Evolutionary conservation across 2,797 vertebrate species (phyloP), one percentile per base, ranked within the genome.

Genomic region (Argyrosomus regius): DNA sequence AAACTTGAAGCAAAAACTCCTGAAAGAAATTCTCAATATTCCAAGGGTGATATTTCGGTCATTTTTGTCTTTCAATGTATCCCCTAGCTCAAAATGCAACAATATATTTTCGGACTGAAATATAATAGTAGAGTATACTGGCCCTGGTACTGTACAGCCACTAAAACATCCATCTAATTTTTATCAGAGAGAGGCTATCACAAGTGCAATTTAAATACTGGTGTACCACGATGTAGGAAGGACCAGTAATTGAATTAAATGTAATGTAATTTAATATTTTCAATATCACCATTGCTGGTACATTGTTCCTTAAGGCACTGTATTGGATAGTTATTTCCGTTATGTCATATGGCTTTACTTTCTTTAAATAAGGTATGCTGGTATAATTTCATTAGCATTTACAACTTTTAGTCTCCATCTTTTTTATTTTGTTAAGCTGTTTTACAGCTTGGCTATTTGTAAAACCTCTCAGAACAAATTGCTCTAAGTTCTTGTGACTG

Each of bases 401-500:
- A 64, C 13, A 71, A 22, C 2, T 39, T 46, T 48, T 22, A 52
- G 14, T 52, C 26, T 7, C n/a, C 31, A 52, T 45, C 20, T 57
- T 71, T 46, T 14, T 17, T 31, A 4, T 28, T 43, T 61, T 62
- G 46, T 22, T 2, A 57, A 61, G 53, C 22, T 26, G 24, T 26
- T 78, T 75, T 26, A 58, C 48, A 58, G 28, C 24, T 68, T 13
- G 17, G 39, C 49, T 69, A 13, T 14, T 1, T 75, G 11, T 45
- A 45, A 6, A 79, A 65, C 16, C 39, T 11, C 20, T 67, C 67
- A 70, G 72, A 72, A 58, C 1, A 66, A 83, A 87, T 83, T 17
- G 60, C 80, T 88, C 56, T 68, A 73, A 72, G 89, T 80, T 72
- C 49, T 22, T 82, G 39, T 70, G 68, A 90, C 85, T 73, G 68